Base-by-base conservation (phyloP, 1,140 invertebrate genomes). In the Oedothorax gibbosus region DNA sequence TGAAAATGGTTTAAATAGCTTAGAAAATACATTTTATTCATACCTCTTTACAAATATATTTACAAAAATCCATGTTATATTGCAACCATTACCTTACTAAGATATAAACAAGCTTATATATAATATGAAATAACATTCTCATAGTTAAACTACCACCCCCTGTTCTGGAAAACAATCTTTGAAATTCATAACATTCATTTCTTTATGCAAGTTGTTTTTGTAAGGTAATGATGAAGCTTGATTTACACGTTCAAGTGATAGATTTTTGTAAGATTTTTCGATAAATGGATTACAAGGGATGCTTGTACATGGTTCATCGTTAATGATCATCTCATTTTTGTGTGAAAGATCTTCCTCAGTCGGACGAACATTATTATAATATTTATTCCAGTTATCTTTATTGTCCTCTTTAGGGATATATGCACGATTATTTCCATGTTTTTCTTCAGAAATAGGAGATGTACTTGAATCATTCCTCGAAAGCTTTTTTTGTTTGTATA, bases 131-230 rank as follows among this genome's bases (percentile, higher is more conserved):
- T 35, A 35, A 35, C 35, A 35, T 35, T 21, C 4, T 60, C n/a
- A 9, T 49, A 15, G 18, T 15, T 69, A 69, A 69, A 73, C 71
- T 12, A 73, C 57, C 20, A 73, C 14, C 14, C 57, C 71, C 5
- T 73, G 21, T 73, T 73, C 71, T 11, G 71, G 54, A 73, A 50
- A 73, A 56, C 68, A 69, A 51, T 73, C 71, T 57, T 73, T 73
- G 14, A 20, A 10, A 56, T 73, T 21, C 14, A 73, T 21, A 10
- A 56, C 9, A 12, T 71, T 60, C n/a, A 71, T 21, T 51, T 82
- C 79, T 82, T 82, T 82, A 72, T 82, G 53, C 14, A 82, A 73
- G 50, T 82, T 82, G 7, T 82, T 82, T 72, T 82, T 72, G 64
- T 72, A 72, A 62, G 56, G 56, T 11, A 72, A 20, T 20, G 68